Base-by-base conservation (phyloP, 2,797 vertebrate species). In the Phoxinus dragarum region DNA sequence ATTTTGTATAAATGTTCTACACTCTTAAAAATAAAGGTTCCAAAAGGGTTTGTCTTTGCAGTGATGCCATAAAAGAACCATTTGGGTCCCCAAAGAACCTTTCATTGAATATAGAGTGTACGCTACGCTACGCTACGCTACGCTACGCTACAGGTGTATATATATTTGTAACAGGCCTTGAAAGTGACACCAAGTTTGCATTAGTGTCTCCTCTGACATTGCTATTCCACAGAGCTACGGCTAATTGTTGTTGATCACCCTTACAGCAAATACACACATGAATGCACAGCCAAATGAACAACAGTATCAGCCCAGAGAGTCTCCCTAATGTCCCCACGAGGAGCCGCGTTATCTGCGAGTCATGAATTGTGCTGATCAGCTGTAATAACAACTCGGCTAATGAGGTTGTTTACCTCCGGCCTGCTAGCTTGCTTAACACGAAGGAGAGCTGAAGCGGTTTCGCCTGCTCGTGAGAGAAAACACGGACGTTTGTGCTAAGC, bases 311-410 rank as follows among this genome's bases (percentile, higher is more conserved):
- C 56, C 47, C 49, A 21, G 71, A 9, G 87, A 87, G 92, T 68
- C 73, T 66, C 23, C 71, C 61, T 93, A 88, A 94, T 93, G 93
- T 93, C 91, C 93, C 92, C 89, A 80, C 12, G 88, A 91, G 88
- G 68, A 4, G 74, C 52, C 49, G 17, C 12, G 69, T 72, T 86
- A 54, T 34, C 90, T 80, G 90, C 31, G 1, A 86, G 76, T 67
- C 80, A 86, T 78, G 88, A 89, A 87, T 84, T 80, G 88, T 88
- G 81, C 42, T 86, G 86, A 90, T 92, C 87, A 86, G 84, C 92
- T 91, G 91, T 93, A 93, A 94, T 93, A 89, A 88, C 86, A 87
- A 84, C 87, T 85, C 68, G 76, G 88, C 88, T 93, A 95, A 95
- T 94, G 87, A 94, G 88, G 78, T 83, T 92, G 93, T 94, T 94